These are phyloP conservation scores for Nyctalus aviator DNA, from an alignment of 2,797 vertebrate species.

Conservation along the genomic window DNA sequence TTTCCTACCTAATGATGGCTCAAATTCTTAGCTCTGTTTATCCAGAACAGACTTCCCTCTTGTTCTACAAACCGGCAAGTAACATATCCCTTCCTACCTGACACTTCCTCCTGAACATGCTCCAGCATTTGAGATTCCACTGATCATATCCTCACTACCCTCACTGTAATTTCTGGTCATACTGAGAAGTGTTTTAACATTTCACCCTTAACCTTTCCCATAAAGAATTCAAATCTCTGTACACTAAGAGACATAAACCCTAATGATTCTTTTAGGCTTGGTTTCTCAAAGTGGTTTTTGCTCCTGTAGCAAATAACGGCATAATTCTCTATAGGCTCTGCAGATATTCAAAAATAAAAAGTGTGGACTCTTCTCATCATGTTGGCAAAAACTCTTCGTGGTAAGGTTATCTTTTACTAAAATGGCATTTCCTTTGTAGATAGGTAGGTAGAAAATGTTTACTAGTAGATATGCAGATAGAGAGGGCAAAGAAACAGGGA, in stretches of 20 bases:
- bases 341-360: background rate
- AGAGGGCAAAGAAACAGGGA: background rate
- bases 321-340: background rate
- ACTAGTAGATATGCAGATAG: background rate
- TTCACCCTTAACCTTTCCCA: background rate
- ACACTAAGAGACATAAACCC: background rate
- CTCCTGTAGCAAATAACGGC: background rate
- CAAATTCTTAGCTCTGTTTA: conserved; percentile 3
- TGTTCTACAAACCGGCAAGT: background rate
- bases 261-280: background rate
- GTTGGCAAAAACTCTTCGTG: background rate
- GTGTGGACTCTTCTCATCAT: background rate
- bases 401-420: background rate
- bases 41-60: background rate
- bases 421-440: background rate
- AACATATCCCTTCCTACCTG: background rate
- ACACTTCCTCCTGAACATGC: background rate
- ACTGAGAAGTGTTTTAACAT: background rate
- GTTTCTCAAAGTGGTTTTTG: conserved; percentile 7
- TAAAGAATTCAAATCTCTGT: background rate
- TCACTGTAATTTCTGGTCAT: background rate
- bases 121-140: background rate
- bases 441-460: background rate
- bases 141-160: background rate
- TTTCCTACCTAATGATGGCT: background rate